A percentile compares a stretch with the other conserved stretches of the same genome.
phyloP scores from a whole-genome alignment of 2,797 vertebrate genomes.

The Sebastes minor region DNA sequence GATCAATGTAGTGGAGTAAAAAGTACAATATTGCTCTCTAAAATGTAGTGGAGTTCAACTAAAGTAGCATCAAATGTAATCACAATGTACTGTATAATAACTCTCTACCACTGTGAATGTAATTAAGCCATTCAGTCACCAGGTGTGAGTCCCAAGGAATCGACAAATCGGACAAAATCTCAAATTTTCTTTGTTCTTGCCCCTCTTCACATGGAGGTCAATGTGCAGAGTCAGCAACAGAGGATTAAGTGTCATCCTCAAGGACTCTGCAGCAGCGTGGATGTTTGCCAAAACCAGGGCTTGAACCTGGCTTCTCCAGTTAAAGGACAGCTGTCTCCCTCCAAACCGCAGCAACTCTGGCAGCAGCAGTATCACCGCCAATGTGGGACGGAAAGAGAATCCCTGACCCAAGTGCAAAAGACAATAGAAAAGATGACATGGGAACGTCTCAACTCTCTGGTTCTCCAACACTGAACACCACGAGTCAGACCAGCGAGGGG shows the following conservation, averaged over 20 bases:
- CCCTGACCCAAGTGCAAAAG: constrained; percentile 62
- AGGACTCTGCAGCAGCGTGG: constrained; percentile 43
- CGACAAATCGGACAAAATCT: background rate
- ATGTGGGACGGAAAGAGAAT: constrained; percentile 66
- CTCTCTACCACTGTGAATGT: background rate
- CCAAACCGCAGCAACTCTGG: constrained; percentile 40
- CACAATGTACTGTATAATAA: background rate
- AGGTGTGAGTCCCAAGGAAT: constrained; percentile 8
- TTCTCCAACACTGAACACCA: constrained; percentile 76
- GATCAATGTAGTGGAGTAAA: background rate
- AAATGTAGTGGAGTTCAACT: background rate
- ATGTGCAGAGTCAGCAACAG: constrained; percentile 44
- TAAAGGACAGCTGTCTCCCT: constrained; percentile 57
- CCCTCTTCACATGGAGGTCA: constrained; percentile 12
- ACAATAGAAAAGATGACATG: constrained; percentile 77
- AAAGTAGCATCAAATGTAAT: background rate
- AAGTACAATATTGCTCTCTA: background rate
- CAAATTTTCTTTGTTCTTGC: constrained; percentile 9
- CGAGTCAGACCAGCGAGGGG: constrained; percentile 57
- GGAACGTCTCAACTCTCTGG: constrained; percentile 78
- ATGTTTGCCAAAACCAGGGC: constrained; percentile 44
- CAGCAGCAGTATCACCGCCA: constrained; percentile 39
- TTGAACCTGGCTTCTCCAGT: constrained; percentile 51
- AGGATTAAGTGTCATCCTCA: constrained; percentile 51
- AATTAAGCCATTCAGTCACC: background rate